phyloP scores from a whole-genome alignment of 2,888 invertebrate species.

The Acanthacorydalis orientalis region DNA sequence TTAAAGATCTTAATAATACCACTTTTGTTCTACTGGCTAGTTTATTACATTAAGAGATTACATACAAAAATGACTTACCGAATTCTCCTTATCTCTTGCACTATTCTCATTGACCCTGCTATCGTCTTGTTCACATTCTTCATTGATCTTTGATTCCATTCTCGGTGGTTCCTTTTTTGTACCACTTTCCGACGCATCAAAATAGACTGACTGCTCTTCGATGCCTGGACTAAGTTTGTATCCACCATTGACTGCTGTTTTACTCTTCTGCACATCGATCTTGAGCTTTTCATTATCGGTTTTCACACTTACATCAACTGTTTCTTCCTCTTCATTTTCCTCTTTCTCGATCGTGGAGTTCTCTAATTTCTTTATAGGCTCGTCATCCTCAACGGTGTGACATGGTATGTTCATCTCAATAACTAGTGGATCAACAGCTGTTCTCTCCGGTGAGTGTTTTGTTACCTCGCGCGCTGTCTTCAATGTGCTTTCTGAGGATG shows the following conservation, averaged over 20 bases:
- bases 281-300: neutral
- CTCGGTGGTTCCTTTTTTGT: constrained; percentile 1
- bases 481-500: constrained; percentile 3
- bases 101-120: constrained; percentile 10
- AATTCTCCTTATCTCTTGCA: constrained; percentile 8
- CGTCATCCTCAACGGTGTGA: too few species aligned
- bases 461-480: constrained; percentile 4
- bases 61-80: constrained; percentile 3
- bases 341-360: neutral
- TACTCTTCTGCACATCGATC: constrained; percentile 3
- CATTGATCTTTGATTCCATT: neutral
- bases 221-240: constrained; percentile 34
- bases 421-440: too few species aligned
- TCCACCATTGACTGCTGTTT: constrained; percentile 2
- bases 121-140: constrained; percentile 10
- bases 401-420: too few species aligned
- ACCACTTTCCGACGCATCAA: constrained; percentile 56
- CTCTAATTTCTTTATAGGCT: neutral
- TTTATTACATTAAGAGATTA: neutral
- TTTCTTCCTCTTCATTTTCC: neutral
- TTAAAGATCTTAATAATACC: neutral
- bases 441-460: constrained; percentile 5
- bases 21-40: too few species aligned
- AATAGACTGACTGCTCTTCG: constrained; percentile 64
- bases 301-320: neutral